Evolutionary conservation across 2,797 vertebrate species (phyloP), one percentile per base, ranked within the genome.

Genomic region (Macropus fuliginosus): DNA sequence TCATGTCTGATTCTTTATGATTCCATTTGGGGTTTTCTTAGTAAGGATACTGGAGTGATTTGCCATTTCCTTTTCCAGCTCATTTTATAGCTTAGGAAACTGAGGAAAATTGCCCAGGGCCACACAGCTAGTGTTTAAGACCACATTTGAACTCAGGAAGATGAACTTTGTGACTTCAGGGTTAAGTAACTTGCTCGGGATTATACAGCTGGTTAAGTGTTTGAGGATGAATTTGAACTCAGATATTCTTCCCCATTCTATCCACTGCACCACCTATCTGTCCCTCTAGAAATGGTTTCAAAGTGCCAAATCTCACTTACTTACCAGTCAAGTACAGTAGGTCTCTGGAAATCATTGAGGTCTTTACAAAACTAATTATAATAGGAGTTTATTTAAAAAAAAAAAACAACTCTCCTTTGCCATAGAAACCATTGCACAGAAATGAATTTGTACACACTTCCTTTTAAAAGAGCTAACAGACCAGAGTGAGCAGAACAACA

Each of bases 331-430:
- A 93, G 74, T 54, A 18, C 28, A 40, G 9, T 94, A 90, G 16
- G 90, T 94, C 96, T 93, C 54, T 31, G 14, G 56, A 95, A 93
- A 92, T 89, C n/a, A 55, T 29, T 56, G 18, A 52, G 4, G 57
- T 93, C 93, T 95, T 90, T 95, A 93, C 90, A 97, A 92, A 54
- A 56, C 34, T 12, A 74, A 11, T 92, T 92, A 59, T 34, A 11
- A 55, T 21, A 92, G n/a, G 16, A 81, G 18, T 24, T 21, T 81
- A 54, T 40, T 52, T 52, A 52, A 52, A 52, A 52, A 52, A 52
- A 52, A 52, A 52, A 52, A 94, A 95, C 96, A 94, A 50, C 34
- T 29, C 10, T 55, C 40, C 56, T 95, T 95, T 31, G 89, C 46
- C 93, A 54, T 4, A 92, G 74, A 92, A 90, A 27, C 87, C 40